Evolutionary conservation across 2,888 invertebrate genomes (phyloP), one percentile per base, ranked within the genome.

Genomic region (Ophion slaviceki): DNA sequence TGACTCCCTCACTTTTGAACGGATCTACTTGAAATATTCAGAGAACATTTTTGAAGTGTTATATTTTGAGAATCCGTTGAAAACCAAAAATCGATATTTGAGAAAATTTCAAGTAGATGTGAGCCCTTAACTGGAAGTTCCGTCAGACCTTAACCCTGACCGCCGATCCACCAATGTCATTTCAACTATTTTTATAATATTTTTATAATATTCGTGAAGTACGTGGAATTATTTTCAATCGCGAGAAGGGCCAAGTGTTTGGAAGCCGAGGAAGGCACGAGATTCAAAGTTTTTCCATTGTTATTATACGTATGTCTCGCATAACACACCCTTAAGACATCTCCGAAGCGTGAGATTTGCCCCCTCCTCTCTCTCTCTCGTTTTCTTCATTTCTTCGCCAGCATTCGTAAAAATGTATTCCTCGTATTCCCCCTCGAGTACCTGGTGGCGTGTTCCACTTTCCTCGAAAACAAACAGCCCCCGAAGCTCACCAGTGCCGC

Each of bases 171-270:
- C 47, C 47, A 47, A 6, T 8, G 6, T 47, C 47, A 24, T 47
- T 47, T 47, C 47, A 47, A 47, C 47, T 8, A 47, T 47, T 2
- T 8, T 47, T 8, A 11, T 47, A 47, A 11, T 8, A 2, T 11
- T 47, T 24, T 24, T 24, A 24, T 24, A 4, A 2, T 32, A 32
- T 32, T 32, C 11, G 11, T 47, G 2, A 11, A 47, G 47, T 47
- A 47, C 2, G 59, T 20, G 2, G 57, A 40, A 40, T 20, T 57
- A 24, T 53, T 53, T 85, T 79, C 78, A 78, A 79, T 85, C 57
- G 40, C 74, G n/a, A 59, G 72, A 85, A 75, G 47, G 47, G 80
- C 76, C 71, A 72, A 84, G 85, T 85, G 81, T 78, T 82, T 85
- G 62, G 62, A 74, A 75, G 78, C 14, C 14, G 74, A 78, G 28